These are phyloP conservation scores for Drosophila sechellia DNA, from an alignment of 1,140 invertebrate species.

Conservation along the genomic window DNA sequence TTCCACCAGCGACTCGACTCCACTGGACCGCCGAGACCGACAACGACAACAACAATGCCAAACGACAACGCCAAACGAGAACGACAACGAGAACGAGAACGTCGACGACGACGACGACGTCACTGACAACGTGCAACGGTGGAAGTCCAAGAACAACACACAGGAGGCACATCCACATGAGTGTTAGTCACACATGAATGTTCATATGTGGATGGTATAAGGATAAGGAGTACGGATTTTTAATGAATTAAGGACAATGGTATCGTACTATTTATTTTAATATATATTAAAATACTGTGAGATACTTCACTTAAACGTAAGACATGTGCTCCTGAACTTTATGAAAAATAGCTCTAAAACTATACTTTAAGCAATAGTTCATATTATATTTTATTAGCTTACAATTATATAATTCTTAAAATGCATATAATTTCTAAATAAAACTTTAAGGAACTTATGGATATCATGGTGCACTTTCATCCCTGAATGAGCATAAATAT, in stretches of 20 bases:
- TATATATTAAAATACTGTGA: no score
- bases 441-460: no score
- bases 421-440: no score
- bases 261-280: background rate
- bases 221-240: background rate
- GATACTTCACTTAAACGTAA: no score
- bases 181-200: slow-evolving; percentile 21
- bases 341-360: no score
- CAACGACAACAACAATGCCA: slow-evolving; percentile 7
- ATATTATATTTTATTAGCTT: no score
- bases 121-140: slow-evolving; percentile 38
- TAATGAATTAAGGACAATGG: slow-evolving; percentile 2
- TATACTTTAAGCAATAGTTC: no score
- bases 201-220: slow-evolving; percentile 9
- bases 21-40: slow-evolving; percentile 68
- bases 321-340: no score
- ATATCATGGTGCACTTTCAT: background rate
- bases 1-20: slow-evolving; percentile 57
- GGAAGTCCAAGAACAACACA: slow-evolving; percentile 53
- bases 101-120: slow-evolving; percentile 21
- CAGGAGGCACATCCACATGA: slow-evolving; percentile 30
- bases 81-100: slow-evolving; percentile 9
- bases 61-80: background rate
- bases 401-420: no score
- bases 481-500: background rate